Base-by-base conservation (phyloP, 2,113 vertebrate genomes). In the Lagenorhynchus albirostris region DNA sequence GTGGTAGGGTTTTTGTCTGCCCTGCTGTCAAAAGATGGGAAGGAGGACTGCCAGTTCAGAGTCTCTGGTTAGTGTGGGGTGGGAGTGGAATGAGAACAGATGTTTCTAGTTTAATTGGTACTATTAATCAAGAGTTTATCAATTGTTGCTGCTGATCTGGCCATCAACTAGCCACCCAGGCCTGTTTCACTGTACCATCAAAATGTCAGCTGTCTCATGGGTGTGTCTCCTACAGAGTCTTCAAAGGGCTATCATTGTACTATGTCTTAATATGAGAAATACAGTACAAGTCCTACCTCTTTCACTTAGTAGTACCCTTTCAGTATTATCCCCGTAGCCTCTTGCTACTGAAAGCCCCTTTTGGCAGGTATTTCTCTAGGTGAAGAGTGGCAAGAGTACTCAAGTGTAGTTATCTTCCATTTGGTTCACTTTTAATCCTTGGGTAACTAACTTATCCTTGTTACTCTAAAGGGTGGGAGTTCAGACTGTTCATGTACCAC, bases 221-320 rank as follows among this genome's bases (percentile, higher is more conserved):
- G 53, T 1, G n/a, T 31, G 1, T 29, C 60, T 62, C 13, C 31
- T 41, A 31, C 4, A 53, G 18, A 74, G 36, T 80, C 21, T 67
- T 70, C 38, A 18, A n/a, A 89, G 4, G 0, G 1, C 4, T 67
- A 5, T 79, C 8, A 29, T 63, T 80, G 21, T 20, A 21, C 41
- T 63, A 1, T 55, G 23, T n/a, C 80, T 77, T 83, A 55, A 26
- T n/a, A 41, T 55, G 2, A 55, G 36, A 68, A 71, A 36, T 7
- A 29, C 0, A n/a, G 44, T 21, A 33, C 4, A 6, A 63, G 23
- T 21, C 12, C 11, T 47, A 5, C 14, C 0, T 29, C 3, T n/a
- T 89, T 92, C 20, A 55, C 31, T 92, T 6, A n/a, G 2, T 15
- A 9, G 8, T 15, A 25, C 26, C n/a, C 44, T 6, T 67, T 88